phyloP scores from a whole-genome alignment of 2,888 invertebrate genomes.

The Didymodactylos carnosus region DNA sequence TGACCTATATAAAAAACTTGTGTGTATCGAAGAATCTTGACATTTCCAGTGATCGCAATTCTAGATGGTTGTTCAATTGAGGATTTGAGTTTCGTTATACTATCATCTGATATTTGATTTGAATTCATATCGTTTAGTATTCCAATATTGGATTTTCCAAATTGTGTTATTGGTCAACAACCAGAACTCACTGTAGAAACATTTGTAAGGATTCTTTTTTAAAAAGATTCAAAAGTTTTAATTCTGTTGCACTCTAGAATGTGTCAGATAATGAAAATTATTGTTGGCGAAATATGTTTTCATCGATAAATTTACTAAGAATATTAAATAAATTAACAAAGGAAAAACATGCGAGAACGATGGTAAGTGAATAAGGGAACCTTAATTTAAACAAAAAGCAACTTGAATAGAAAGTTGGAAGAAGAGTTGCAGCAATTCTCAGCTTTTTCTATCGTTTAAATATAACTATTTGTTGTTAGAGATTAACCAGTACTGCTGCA shows the following conservation, averaged over 20 bases:
- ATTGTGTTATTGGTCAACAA: constrained; percentile 80
- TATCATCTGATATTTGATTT: background rate
- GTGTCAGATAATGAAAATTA: constrained; percentile 45
- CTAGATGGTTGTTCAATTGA: no score
- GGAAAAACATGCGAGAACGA: constrained; percentile 84
- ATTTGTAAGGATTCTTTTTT: no score
- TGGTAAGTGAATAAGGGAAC: constrained; percentile 26
- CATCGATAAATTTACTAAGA: constrained; percentile 81
- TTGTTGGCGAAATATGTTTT: constrained; percentile 94
- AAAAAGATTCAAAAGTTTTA: no score
- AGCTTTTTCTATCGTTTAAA: background rate
- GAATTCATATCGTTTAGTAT: constrained; percentile 43
- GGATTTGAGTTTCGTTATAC: background rate
- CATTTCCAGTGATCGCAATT: no score
- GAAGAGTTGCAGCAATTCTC: background rate
- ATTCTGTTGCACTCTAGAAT: no score
- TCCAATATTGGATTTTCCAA: constrained; percentile 77
- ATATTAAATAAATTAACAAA: constrained; percentile 94
- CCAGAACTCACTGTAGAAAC: constrained; percentile 77
- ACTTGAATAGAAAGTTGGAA: no score
- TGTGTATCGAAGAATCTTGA: no score
- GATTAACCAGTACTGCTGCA: no score
- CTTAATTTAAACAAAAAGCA: no score
- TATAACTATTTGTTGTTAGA: no score
- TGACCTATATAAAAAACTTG: no score